Evolutionary conservation across 2,888 invertebrate genomes (phyloP), one percentile per base, ranked within the genome.

Genomic region (Andrena fulva): DNA sequence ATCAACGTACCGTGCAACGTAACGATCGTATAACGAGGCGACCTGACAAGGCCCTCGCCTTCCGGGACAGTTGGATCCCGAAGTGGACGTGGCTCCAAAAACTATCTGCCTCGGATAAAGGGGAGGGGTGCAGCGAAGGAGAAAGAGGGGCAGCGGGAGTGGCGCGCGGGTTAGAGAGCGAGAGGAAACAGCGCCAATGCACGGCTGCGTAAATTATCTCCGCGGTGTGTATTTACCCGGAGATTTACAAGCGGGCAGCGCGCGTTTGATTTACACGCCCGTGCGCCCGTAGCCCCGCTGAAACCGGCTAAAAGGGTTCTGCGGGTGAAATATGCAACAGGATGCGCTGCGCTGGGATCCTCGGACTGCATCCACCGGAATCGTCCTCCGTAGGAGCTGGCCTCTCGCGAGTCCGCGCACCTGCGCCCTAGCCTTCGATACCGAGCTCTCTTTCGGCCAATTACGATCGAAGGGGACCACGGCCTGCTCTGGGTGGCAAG

Each of bases 141-240:
- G 42, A 24, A 59, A 20, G 52, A 42, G 52, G 35, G 31, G 12
- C 16, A 20, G 29, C 2, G 27, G 64, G 42, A 64, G n/a, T 10
- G 42, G 33, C 10, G 8, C 6, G 59, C 24, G 62, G 54, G 66
- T 27, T 31, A 35, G 62, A 71, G 50, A 54, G 29, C 60, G 78
- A 69, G 62, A 29, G 56, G 20, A 20, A 33, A 33, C 56, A 62
- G 54, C 54, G 59, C 67, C 62, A 64, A 72, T 67, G 71, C 67
- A 60, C 89, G 90, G 90, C 92, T 93, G 93, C 92, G 93, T 93
- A 93, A 93, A 93, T 93, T 93, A 93, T 93, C 92, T 87, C 87
- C 79, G 86, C 89, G 91, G 92, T 93, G 93, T 93, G 93, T 93
- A 93, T 93, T 93, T 93, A 93, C 91, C 88, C 80, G 88, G 90